Evolutionary conservation across 2,888 invertebrate species (phyloP), one percentile per base, ranked within the genome.

Genomic region (Leptopterna dolabrata): DNA sequence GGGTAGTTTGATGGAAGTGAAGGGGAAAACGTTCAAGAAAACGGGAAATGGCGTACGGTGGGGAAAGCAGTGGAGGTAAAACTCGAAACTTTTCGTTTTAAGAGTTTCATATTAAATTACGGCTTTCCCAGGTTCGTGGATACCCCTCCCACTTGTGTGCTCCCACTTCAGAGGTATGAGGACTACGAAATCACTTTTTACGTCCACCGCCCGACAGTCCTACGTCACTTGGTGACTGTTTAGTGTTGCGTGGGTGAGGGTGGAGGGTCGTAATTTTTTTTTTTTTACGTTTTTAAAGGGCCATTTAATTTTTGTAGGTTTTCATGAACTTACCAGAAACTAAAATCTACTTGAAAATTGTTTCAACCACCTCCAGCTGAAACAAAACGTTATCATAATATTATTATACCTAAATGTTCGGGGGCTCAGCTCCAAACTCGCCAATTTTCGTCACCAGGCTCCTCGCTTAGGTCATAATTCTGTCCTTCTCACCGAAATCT

Each of bases 121-220:
- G 19, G 78, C 24, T 45, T 19, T 41, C 76, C n/a, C 41, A 3
- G 41, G 16, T 1, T 76, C 30, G 14, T 7, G 0, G 16, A 7
- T 7, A 71, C 11, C 9, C 4, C 36, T 36, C 36, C 4, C 13
- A 19, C 55, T 55, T 55, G n/a, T 63, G 19, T 4, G 0, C 24
- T 27, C 27, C 24, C 63, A 19, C 24, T 3, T 13, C 7, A 14
- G 45, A 27, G 78, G 78, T 45, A 78, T 78, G 78, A 78, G 78
- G 78, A 78, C 78, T 78, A 47, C 43, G 78, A 45, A 78, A 78
- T 78, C 78, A 43, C 78, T 45, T 76, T 76, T 19, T 19, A 6
- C 14, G n/a, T 19, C 63, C 63, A 11, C n/a, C n/a, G 2, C 7
- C 55, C 7, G 24, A n/a, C 24, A 24, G 24, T 11, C 63, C 24